These are phyloP conservation scores for Plusia festucae DNA, from an alignment of 2,888 invertebrate genomes.

Conservation along the genomic window DNA sequence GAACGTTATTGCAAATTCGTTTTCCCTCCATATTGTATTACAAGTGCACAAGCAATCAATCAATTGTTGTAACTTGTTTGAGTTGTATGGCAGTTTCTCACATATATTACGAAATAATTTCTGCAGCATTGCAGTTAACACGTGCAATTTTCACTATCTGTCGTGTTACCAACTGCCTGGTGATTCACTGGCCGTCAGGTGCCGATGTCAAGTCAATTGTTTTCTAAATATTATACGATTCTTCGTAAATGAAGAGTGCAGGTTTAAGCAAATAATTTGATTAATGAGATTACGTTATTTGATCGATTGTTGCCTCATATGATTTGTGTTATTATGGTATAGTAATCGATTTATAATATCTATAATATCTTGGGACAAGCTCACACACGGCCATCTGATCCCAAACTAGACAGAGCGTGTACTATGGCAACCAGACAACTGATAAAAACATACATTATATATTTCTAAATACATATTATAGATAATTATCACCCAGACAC, in stretches of 20 bases:
- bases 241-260: background rate
- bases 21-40: background rate
- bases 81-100: background rate
- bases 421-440: no score
- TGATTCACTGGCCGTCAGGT: constrained; percentile 13
- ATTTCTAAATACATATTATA: no score
- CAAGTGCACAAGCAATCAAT: background rate
- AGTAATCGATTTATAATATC: no score
- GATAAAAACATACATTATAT: no score
- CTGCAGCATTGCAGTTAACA: constrained; percentile 23
- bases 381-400: no score
- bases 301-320: background rate
- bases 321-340: background rate
- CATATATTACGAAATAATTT: constrained; percentile 23
- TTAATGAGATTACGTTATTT: background rate
- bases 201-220: constrained; percentile 18
- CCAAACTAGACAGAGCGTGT: no score
- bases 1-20: background rate
- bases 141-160: constrained; percentile 16
- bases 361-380: no score
- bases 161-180: background rate
- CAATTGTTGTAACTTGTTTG: background rate
- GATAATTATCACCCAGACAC: no score
- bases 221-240: constrained; percentile 14
- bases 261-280: background rate